Conservation (phyloP, 2,888 invertebrate genomes). For the Crocallis elinguaria region DNA sequence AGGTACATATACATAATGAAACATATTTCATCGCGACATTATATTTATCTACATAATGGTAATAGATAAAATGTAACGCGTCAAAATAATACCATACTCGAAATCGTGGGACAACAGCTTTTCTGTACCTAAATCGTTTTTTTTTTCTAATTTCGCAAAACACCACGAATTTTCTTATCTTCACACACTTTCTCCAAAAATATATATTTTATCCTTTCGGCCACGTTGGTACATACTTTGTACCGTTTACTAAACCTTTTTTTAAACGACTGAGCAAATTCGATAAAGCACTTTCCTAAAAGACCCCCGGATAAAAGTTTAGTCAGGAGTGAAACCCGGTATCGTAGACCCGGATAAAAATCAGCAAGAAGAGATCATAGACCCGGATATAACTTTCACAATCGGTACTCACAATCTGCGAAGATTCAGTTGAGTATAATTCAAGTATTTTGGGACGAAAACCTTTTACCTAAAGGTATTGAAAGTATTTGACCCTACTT, state of each 20-base stretch:
- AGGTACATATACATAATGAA: too few relatives aligned
- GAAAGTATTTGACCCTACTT: constrained; percentile 16
- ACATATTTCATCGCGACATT: too few relatives aligned
- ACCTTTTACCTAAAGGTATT: neutral
- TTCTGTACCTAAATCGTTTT: too few relatives aligned
- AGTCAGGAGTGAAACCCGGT: constrained; percentile 8
- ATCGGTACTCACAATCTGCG: constrained; percentile 14
- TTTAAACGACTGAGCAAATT: constrained; percentile 13
- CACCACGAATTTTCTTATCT: too few relatives aligned
- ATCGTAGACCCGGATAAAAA: constrained; percentile 11
- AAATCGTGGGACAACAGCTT: too few relatives aligned
- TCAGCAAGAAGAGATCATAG: constrained; percentile 1
- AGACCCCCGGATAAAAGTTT: constrained; percentile 6
- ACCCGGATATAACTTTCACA: constrained; percentile 1
- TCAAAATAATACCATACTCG: too few relatives aligned
- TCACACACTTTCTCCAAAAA: neutral
- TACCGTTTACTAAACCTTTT: neutral
- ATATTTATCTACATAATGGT: too few relatives aligned
- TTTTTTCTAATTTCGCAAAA: too few relatives aligned
- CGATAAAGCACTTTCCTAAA: constrained; percentile 3
- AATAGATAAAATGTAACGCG: too few relatives aligned
- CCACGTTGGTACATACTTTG: too few relatives aligned
- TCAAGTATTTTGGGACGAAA: constrained; percentile 11
- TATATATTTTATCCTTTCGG: neutral
- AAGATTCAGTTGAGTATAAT: constrained; percentile 7